A percentile compares a stretch with the other conserved stretches of the same genome.
phyloP scores from a whole-genome alignment of 2,797 vertebrate species.

The Menidia menidia region DNA sequence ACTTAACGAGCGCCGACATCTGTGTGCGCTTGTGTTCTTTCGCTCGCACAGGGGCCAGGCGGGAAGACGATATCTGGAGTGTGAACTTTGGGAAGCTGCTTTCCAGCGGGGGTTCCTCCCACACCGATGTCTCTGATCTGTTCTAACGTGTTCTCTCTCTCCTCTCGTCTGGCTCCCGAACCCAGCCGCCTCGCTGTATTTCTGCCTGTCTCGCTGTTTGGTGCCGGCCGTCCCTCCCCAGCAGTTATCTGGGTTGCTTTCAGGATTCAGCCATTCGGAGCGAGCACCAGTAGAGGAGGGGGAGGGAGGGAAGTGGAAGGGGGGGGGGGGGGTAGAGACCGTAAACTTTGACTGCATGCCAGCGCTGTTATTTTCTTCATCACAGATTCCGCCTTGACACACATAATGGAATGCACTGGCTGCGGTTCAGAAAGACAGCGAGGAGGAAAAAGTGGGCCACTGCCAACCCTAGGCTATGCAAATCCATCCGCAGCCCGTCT shows the following conservation, averaged over 20 bases:
- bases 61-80: conserved; percentile 28
- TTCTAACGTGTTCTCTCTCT: conserved; percentile 23
- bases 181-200: conserved; percentile 13
- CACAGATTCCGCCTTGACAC: conserved; percentile 77
- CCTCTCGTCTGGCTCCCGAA: conserved; percentile 24
- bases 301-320: not conserved
- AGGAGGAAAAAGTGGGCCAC: conserved; percentile 76
- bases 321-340: conserved; percentile 22
- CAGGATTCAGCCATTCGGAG: conserved; percentile 56
- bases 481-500: conserved; percentile 72
- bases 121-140: conserved; percentile 34
- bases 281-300: conserved; percentile 25
- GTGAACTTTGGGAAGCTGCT: conserved; percentile 34
- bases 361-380: conserved; percentile 78
- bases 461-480: conserved; percentile 82
- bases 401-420: conserved; percentile 82
- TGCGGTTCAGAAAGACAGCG: conserved; percentile 70
- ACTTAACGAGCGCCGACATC: conserved; percentile 1
- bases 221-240: conserved; percentile 24
- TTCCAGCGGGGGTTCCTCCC: conserved; percentile 29
- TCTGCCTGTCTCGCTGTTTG: conserved; percentile 6
- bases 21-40: conserved; percentile 22
- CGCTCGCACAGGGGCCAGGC: conserved; percentile 7
- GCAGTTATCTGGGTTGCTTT: conserved; percentile 63
- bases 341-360: conserved; percentile 68